phyloP scores from a whole-genome alignment of 2,797 vertebrate genomes.

The Aldrovandia affinis region DNA sequence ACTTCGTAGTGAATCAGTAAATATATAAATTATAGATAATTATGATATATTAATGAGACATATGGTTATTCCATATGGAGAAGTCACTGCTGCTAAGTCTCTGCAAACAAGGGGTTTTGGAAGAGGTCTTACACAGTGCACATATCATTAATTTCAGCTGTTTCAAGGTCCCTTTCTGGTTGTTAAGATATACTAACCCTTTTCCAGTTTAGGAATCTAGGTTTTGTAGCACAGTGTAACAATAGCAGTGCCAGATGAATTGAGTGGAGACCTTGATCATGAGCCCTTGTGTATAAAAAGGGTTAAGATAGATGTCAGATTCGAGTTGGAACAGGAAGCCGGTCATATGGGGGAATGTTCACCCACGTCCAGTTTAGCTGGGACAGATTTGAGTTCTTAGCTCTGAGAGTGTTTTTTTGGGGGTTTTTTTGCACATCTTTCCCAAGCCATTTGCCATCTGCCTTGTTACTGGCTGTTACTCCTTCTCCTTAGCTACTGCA shows the following conservation, averaged over 20 bases:
- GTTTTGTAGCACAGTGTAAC: background rate
- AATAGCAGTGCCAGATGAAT: background rate
- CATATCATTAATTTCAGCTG: background rate
- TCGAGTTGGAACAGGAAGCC: background rate
- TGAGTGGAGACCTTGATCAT: background rate
- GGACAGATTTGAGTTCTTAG: background rate
- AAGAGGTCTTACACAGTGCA: background rate
- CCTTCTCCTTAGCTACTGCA: conserved; percentile 38
- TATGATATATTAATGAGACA: conserved; percentile 70
- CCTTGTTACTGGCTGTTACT: conserved; percentile 36
- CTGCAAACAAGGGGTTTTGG: conserved; percentile 32
- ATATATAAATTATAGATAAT: conserved; percentile 65
- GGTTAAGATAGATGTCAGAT: background rate
- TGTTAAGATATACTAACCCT: background rate
- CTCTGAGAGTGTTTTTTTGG: conserved; percentile 12
- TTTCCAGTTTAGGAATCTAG: background rate
- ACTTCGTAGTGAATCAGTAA: conserved; percentile 37
- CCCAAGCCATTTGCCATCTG: conserved; percentile 39
- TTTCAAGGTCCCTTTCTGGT: background rate
- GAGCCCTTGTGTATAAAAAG: background rate
- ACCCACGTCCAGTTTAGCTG: conserved; percentile 6
- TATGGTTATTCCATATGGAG: conserved; percentile 69
- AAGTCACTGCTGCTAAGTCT: conserved; percentile 37
- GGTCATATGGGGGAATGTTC: conserved; percentile 8
- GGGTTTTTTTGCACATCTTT: conserved; percentile 35